These are phyloP conservation scores for Drosophila ficusphila DNA, from an alignment of 1,140 invertebrate species.

Conservation along the genomic window DNA sequence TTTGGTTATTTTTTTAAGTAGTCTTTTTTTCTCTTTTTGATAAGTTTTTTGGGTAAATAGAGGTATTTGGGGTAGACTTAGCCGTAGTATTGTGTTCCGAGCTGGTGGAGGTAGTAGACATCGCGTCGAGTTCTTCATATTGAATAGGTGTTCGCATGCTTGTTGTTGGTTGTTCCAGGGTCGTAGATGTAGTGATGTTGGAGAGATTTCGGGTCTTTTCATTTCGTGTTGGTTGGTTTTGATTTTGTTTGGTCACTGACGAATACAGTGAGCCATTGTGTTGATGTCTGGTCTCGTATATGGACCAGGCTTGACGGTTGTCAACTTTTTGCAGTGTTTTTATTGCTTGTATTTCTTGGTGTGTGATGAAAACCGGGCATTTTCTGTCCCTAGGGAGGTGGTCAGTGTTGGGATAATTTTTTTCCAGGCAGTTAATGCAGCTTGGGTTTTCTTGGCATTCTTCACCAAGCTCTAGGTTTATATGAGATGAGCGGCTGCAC, in stretches of 20 bases:
- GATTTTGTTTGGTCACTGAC: background rate
- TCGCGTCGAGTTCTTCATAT: no score
- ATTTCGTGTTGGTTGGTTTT: background rate
- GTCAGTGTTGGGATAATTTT: no score
- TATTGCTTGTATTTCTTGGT: background rate
- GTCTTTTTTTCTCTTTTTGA: background rate
- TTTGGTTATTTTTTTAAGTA: background rate
- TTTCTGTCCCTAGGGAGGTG: background rate
- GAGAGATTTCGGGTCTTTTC: background rate
- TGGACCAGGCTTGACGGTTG: no score
- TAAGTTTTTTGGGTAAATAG: background rate
- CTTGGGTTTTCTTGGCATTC: background rate
- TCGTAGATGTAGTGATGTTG: background rate
- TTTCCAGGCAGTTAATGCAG: background rate
- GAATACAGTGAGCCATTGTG: background rate
- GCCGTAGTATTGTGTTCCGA: background rate
- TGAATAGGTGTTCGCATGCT: background rate
- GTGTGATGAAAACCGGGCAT: background rate
- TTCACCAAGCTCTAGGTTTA: background rate
- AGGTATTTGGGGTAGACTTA: background rate
- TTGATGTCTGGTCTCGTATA: no score
- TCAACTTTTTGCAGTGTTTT: background rate
- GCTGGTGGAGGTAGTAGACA: no score
- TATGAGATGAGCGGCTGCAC: background rate
- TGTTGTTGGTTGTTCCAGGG: background rate